A percentile compares a stretch with the other conserved stretches of the same genome.
Conservation (phyloP, 37 sponge, comb jelly and placozoan species). For the Ephydatia muelleri region DNA sequence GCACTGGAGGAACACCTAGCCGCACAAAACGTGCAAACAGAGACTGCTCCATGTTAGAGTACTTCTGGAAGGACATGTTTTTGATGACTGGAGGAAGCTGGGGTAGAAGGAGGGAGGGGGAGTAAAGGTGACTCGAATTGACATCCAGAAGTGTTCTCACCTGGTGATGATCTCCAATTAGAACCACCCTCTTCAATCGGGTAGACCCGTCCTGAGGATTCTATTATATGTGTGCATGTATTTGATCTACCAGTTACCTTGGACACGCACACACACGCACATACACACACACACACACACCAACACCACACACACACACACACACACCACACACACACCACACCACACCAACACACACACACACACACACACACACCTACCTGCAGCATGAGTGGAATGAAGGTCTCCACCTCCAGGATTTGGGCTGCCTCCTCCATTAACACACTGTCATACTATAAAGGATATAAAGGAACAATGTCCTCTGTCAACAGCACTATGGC, state of each 20-base stretch:
- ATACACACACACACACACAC: background rate
- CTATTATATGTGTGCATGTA: conserved; percentile 27
- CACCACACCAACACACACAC: background rate
- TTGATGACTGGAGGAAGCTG: conserved; percentile 98
- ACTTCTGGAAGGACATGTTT: conserved; percentile 99
- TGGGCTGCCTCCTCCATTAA: conserved; percentile 99
- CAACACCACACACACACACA: background rate
- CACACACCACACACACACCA: background rate
- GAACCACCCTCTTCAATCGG: conserved; percentile 89
- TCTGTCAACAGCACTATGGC: background rate
- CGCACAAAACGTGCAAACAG: conserved; percentile 96
- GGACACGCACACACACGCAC: background rate
- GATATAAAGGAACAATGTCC: background rate
- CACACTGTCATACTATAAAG: conserved; percentile 92
- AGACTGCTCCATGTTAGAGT: conserved; percentile 98
- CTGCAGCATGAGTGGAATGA: conserved; percentile 91
- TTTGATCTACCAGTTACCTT: background rate
- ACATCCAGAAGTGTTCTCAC: conserved; percentile 32
- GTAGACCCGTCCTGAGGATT: conserved; percentile 91
- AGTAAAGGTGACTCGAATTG: too few relatives aligned
- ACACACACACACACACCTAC: background rate
- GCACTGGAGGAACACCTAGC: conserved; percentile 93
- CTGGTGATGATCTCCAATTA: conserved; percentile 99
- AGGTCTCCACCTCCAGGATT: conserved; percentile 98
- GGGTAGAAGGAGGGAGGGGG: too few relatives aligned